Evolutionary conservation across 1,140 invertebrate species (phyloP), one percentile per base, ranked within the genome.

Genomic region (Doryteuthis pealeii): DNA sequence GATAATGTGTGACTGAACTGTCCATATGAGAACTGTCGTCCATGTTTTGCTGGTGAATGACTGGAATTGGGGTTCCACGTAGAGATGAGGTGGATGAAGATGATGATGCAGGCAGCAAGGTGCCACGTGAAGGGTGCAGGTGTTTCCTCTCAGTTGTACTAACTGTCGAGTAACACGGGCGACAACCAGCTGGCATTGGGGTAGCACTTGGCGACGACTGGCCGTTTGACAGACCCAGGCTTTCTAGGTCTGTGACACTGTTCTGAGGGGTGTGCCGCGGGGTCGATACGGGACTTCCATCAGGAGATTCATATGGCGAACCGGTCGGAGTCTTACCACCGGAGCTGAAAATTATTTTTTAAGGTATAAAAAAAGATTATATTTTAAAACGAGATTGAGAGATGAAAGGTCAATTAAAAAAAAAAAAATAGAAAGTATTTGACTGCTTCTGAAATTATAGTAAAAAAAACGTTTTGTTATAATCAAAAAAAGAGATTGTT

Each of bases 241-340:
- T 70, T 31, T 74, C 71, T 15, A 80, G 74, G 28, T 85, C 81
- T 31, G 78, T 74, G 66, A 82, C 73, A 72, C 82, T 84, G 73
- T 79, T 78, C 69, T 79, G 79, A 5, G 84, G 84, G 5, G 82
- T 83, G 71, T 85, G 81, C 35, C 81, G 80, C 1, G 84, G 84
- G 1, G 84, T 85, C 45, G 84, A 85, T 5, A 85, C 84, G 1
- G 84, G 84, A 75, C 84, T 85, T 1, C 84, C 84, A 62, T 85
- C 84, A 26, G 79, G 81, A 3, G 83, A 84, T 14, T 76, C 76
- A 40, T 75, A 58, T 22, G 78, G 72, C 15, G 77, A 79, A 33
- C 45, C 35, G 14, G 43, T 70, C 14, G 33, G 43, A 70, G 33
- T 70, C 26, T 45, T 45, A 28, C 33, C 33, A 30, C 69, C 43